Evolutionary conservation across 2,888 invertebrate genomes (phyloP).

Genomic region (Stenodema calcarata): DNA sequence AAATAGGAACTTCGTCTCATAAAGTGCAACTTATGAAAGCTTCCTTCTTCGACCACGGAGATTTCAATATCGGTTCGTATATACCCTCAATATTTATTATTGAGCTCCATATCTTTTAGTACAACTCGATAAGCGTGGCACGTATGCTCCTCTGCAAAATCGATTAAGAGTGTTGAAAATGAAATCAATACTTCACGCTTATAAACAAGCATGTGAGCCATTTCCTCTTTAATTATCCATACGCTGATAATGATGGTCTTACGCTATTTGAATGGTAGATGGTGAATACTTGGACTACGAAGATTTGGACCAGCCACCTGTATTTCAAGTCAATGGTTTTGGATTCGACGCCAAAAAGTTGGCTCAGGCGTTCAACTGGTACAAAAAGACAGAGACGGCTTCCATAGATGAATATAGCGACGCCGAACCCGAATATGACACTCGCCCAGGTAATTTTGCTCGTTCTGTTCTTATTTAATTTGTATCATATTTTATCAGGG

Average conservation of each 20-base stretch:
- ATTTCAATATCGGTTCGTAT: constrained; percentile 51
- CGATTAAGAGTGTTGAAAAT: too few species aligned
- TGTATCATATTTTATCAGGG: background rate
- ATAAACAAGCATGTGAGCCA: too few species aligned
- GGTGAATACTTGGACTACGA: constrained; percentile 54
- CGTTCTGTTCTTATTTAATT: background rate
- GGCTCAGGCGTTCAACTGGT: constrained; percentile 49
- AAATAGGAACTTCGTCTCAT: constrained; percentile 71
- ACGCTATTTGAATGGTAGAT: constrained; percentile 39
- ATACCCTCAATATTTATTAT: too few species aligned
- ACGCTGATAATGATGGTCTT: background rate
- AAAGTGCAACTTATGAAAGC: constrained; percentile 85
- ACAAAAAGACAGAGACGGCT: constrained; percentile 37
- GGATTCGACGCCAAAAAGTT: constrained; percentile 52
- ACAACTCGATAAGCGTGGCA: too few species aligned
- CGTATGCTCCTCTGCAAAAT: too few species aligned
- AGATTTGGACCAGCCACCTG: constrained; percentile 49
- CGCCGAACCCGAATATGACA: background rate
- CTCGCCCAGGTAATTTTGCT: background rate
- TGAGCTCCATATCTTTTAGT: too few species aligned
- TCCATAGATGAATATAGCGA: constrained; percentile 21
- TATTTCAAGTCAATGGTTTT: constrained; percentile 53
- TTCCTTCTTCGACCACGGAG: constrained; percentile 66
- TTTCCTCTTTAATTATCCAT: too few species aligned
- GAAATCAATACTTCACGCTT: too few species aligned